phyloP scores from a whole-genome alignment of 2,888 invertebrate genomes.

The Neocrepidodera transversa region DNA sequence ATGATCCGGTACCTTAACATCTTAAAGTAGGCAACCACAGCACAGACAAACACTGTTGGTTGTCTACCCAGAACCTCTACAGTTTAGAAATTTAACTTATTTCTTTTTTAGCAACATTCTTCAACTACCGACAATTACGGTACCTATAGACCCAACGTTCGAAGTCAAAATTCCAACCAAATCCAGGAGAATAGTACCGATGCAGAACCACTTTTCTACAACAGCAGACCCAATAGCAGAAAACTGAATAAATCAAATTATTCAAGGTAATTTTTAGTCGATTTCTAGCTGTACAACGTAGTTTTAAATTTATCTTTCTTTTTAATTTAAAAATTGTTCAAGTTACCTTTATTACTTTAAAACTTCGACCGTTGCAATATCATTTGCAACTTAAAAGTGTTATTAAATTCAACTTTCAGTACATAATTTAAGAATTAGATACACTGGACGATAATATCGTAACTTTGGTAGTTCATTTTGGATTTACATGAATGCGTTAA shows the following conservation, averaged over 20 bases:
- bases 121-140: conserved; percentile 58
- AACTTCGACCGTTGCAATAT: not conserved
- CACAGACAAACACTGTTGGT: too few species aligned
- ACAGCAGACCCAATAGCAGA: conserved; percentile 77
- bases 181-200: conserved; percentile 59
- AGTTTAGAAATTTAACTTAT: too few species aligned
- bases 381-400: not conserved
- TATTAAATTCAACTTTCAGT: not conserved
- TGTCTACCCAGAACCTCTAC: too few species aligned
- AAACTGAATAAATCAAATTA: conserved; percentile 64
- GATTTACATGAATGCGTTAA: conserved; percentile 12
- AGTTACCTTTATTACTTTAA: not conserved
- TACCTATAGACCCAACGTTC: conserved; percentile 58
- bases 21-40: too few species aligned
- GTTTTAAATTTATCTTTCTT: too few species aligned
- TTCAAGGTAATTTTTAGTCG: conserved; percentile 60
- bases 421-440: conserved; percentile 15
- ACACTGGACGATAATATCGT: conserved; percentile 4
- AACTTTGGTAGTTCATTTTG: not conserved
- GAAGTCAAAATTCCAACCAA: conserved; percentile 60
- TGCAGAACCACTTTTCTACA: conserved; percentile 83
- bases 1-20: too few species aligned
- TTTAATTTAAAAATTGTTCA: too few species aligned
- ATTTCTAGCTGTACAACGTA: not conserved
- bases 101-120: conserved; percentile 54